Evolutionary conservation across 1,140 invertebrate genomes (phyloP), one percentile per base, ranked within the genome.

Genomic region (Camponotus vicinus): DNA sequence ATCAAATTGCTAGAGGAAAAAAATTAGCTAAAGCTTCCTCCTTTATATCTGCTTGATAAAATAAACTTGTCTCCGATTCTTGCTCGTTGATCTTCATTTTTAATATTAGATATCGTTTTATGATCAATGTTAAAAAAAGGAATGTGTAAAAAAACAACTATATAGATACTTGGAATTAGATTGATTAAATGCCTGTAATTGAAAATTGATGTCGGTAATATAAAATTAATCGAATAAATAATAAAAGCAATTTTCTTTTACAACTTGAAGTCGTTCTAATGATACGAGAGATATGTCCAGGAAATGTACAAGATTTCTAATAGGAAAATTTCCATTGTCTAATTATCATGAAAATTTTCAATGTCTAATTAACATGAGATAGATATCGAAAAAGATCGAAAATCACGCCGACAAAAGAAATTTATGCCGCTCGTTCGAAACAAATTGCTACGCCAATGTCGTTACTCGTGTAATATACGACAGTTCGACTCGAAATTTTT

Each of bases 371-470:
- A 7, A 13, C 21, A 3, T 21, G 27, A n/a, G 18, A 42, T 45
- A 64, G 27, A 9, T 49, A 49, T 11, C 34, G 7, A 42, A 42
- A 42, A 9, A 42, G 40, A 13, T 21, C 4, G 9, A 49, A 64
- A 21, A 42, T 27, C 9, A 45, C 6, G 9, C 8, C 49, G 21
- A 6, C 5, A 15, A 18, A 37, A 42, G 42, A 64, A 8, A 37
- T 0, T 52, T 2, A 52, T 45, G n/a, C 61, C 34, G 7, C 32
- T 21, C 27, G 11, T 7, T 34, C 27, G 76, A 71, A 40, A 11
- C 37, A 40, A 80, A 63, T 55, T 61, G 21, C 79, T 73, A 63
- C 69, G 69, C 55, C 55, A 83, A 61, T 83, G 55, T 15, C 27
- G 4, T 63, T 83, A 9, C 70, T 32, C 7, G 40, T 49, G 76